Base-by-base conservation (phyloP, 2,888 invertebrate species). In the Rosalia funebris region DNA sequence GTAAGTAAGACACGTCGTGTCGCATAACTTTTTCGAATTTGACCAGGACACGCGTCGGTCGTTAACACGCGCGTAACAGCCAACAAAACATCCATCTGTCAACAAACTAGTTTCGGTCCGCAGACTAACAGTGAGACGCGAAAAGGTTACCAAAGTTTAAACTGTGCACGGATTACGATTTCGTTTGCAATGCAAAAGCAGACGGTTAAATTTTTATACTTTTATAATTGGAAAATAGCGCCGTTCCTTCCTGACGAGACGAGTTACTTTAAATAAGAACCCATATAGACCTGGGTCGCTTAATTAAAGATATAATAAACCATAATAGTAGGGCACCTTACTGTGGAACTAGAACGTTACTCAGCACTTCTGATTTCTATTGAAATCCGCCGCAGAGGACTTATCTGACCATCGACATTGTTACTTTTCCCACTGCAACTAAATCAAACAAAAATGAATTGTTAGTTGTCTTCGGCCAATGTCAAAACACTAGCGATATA, bases 321-420 rank as follows among this genome's bases (percentile, higher is more conserved):
- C 31, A 32, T 16, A 48, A 48, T 48, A 39, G 50, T 17, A 50
- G 16, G 42, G 42, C 48, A 20, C 36, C 37, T 31, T 50, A 50
- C 50, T 60, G 44, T 16, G 55, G 54, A 55, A 31, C 19, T 45
- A 37, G 15, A 37, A 55, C 37, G n/a, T 62, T 58, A 62, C 45
- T 58, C 62, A 58, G 62, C 62, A 62, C 34, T 58, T 54, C 45
- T 48, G 54, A 37, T 37, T 36, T 41, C 57, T 36, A 54, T 57
- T 53, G 57, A 54, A 36, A 55, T 25, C 15, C 19, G 41, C 56
- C 60, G 60, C 50, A 37, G 36, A 47, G 17, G 19, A 31, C 16
- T 39, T 53, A 60, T 60, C 55, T 45, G 39, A 12, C 34, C 50
- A 59, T 55, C 60, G 55, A 45, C 48, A 60, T 45, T 47, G 60